A percentile compares a stretch with the other conserved stretches of the same genome.
Evolutionary conservation across 2,888 invertebrate genomes (phyloP).

Genomic region (Colletes collaris): DNA sequence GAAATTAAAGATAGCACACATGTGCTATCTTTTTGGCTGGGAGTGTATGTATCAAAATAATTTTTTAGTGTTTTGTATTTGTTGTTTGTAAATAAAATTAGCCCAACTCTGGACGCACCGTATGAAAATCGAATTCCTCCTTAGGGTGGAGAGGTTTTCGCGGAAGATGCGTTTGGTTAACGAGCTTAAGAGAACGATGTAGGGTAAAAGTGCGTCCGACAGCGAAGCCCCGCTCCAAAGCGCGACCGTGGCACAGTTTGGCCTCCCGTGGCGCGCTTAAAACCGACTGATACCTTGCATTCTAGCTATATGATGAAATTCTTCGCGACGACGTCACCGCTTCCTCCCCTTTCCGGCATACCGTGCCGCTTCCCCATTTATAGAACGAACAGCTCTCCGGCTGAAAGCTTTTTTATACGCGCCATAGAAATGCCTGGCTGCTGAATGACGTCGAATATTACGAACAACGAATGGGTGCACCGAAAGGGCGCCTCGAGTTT

Average conservation of each 20-base stretch:
- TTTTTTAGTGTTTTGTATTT: too few species aligned
- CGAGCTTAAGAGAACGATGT: conserved; percentile 61
- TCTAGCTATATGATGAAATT: conserved; percentile 54
- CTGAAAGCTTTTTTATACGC: conserved; percentile 52
- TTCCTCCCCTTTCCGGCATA: conserved; percentile 36
- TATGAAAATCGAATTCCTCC: conserved; percentile 6
- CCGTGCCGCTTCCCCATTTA: conserved; percentile 37
- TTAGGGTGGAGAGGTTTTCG: neutral
- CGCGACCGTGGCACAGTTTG: conserved; percentile 69
- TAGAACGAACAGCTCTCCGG: conserved; percentile 16
- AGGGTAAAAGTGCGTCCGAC: conserved; percentile 67
- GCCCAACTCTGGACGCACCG: too few species aligned
- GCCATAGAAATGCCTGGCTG: conserved; percentile 26
- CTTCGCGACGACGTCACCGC: conserved; percentile 40
- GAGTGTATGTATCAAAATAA: too few species aligned
- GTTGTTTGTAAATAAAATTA: too few species aligned
- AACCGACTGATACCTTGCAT: conserved; percentile 58
- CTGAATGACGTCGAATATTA: conserved; percentile 33
- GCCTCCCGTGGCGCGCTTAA: conserved; percentile 51
- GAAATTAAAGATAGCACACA: too few species aligned
- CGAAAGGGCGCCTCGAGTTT: neutral
- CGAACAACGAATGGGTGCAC: conserved; percentile 14
- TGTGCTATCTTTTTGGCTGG: too few species aligned
- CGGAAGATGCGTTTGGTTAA: conserved; percentile 51
- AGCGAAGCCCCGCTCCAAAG: conserved; percentile 69